Evolutionary conservation across 1,140 invertebrate species (phyloP), one percentile per base, ranked within the genome.

Genomic region (Calycopis cecrops): DNA sequence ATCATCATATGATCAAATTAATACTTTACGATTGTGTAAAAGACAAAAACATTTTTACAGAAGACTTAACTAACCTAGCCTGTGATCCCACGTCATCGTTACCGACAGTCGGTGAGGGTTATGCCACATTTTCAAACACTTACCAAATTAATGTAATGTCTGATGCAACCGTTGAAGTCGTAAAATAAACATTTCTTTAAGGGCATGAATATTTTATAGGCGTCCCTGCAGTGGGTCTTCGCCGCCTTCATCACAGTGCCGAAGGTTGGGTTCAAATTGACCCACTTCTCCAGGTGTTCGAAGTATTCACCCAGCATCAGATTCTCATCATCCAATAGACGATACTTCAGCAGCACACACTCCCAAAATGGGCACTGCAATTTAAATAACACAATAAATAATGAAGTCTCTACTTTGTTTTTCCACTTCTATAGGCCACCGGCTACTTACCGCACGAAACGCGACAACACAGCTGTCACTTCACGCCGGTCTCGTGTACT

Each of bases 301-400:
- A 55, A 75, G 51, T 69, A 78, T 60, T 73, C 74, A 0, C 65
- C 65, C 2, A 69, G 57, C 28, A 68, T 69, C 7, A 76, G 14
- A 12, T 49, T 34, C 8, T 60, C 63, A 1, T 70, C 52, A 28
- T 60, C 51, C 10, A 76, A n/a, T 1, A 81, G 40, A 38, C 51
- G 16, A 42, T 81, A 81, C 60, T 75, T 69, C 9, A 56, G 51
- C 14, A 79, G 50, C 12, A 79, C 48, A 55, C 79, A 82, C 9
- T 40, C 33, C 76, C 74, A 82, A 49, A 69, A 55, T 1, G 56
- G 17, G 28, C 74, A 76, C 78, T 81, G 63, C 7, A 49, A 59
- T 52, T 52, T 16, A 16, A 17, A 44, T 40, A 3, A n/a, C n/a
- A n/a, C n/a, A 38, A 6, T 16, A 40, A 40, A n/a, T 37, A 7